Conservation (phyloP, 2,113 vertebrate genomes). For the Xiphophorus couchianus region DNA sequence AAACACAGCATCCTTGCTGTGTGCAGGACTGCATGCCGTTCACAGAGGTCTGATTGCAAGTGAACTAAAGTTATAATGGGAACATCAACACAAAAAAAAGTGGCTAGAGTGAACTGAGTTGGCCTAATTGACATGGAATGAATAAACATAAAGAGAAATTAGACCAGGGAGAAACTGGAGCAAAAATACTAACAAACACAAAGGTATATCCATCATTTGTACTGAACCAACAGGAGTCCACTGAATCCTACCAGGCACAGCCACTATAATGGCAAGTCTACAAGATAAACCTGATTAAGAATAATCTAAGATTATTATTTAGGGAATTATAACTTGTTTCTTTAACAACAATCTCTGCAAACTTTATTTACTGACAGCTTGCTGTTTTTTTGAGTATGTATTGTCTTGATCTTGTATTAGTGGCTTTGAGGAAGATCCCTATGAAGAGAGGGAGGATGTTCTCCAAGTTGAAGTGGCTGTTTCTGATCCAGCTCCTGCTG, state of each 20-base stretch:
- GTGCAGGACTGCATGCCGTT: neutral
- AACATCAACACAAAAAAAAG: neutral
- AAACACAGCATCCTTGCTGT: neutral
- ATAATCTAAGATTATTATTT: neutral
- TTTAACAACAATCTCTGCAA: neutral
- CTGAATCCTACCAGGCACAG: neutral
- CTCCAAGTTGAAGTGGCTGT: slow-evolving; percentile 71
- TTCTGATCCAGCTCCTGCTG: slow-evolving; percentile 75
- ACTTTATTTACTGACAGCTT: neutral
- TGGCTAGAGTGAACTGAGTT: neutral
- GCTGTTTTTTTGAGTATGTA: neutral
- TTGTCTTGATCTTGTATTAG: slow-evolving; percentile 6
- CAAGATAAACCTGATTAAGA: neutral
- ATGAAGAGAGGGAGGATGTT: slow-evolving; percentile 45
- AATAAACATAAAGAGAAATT: neutral
- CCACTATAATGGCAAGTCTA: neutral
- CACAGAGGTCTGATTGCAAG: too few relatives aligned
- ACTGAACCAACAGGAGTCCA: neutral
- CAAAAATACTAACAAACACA: neutral
- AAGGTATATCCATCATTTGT: too few relatives aligned
- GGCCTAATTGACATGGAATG: neutral
- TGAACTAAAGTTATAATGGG: too few relatives aligned
- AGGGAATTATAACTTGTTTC: neutral
- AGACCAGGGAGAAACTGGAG: neutral
- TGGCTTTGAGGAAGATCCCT: slow-evolving; percentile 4